Evolutionary conservation across 2,797 vertebrate species (phyloP), one percentile per base, ranked within the genome.

Genomic region (Sebastes goodei): DNA sequence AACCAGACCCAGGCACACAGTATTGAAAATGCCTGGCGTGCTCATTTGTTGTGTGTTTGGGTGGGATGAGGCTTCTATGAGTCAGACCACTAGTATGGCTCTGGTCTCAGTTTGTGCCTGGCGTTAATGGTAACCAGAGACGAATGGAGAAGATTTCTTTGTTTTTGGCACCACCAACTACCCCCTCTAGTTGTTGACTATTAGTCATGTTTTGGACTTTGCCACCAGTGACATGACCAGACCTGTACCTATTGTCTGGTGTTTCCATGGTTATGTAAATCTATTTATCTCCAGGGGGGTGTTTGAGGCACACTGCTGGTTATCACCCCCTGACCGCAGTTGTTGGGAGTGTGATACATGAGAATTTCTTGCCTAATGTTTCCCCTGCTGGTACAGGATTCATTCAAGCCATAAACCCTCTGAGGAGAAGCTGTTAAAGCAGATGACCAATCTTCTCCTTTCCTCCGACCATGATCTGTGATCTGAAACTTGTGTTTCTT

Each of bases 111-210:
- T 82, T 78, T 62, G 65, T 80, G 56, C 38, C 35, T 52, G 55
- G n/a, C 2, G 10, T 42, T 84, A 65, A 74, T 86, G 74, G 74
- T 61, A 80, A 74, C 73, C 75, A 78, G 73, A 83, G 60, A 74
- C 29, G 71, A 72, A 84, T 76, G 57, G 56, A 79, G 75, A 85
- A 63, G 65, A 85, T 83, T 82, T 83, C 15, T 85, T 57, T 79
- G 55, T 76, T 79, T 72, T 79, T 84, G 61, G 81, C 79, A 59
- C 59, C 66, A 63, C 32, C 49, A 8, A 59, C 68, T 73, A 49
- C 80, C 83, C 76, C 85, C 84, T 85, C 67, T 81, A 74, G 81
- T 74, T 82, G 85, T 66, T 85, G 77, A 76, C 63, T 66, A 56
- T 84, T 83, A 85, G 59, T 84, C 71, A 70, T 35, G 27, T 33